Conservation (phyloP, 2,797 vertebrate genomes). For the Diplodus puntazzo region DNA sequence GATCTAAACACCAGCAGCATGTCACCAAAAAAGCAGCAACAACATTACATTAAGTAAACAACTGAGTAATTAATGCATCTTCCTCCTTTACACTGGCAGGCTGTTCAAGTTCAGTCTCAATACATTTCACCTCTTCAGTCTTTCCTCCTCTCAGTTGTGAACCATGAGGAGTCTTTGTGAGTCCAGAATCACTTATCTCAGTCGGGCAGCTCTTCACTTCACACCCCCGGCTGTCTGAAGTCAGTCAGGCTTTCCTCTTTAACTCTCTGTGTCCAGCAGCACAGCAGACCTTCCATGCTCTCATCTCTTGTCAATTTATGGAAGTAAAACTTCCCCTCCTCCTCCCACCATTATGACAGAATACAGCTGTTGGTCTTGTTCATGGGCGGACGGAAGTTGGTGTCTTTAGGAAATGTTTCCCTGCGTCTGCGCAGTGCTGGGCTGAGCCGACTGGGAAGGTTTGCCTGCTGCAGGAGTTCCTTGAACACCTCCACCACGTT, state of each 20-base stretch:
- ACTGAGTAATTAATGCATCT: conserved; percentile 25
- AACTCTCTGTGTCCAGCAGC: conserved; percentile 29
- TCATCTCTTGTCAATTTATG: conserved; percentile 1
- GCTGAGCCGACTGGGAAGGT: conserved; percentile 90
- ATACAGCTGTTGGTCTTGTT: conserved; percentile 96
- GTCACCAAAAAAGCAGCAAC: conserved; percentile 72
- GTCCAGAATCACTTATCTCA: conserved; percentile 18
- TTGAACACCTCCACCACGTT: conserved; percentile 92
- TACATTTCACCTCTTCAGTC: neutral
- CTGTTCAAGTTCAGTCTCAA: conserved; percentile 12
- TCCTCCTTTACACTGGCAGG: conserved; percentile 12
- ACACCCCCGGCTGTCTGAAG: neutral
- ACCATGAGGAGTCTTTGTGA: conserved; percentile 19
- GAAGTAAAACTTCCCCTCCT: neutral
- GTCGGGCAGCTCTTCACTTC: conserved; percentile 15
- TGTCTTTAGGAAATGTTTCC: conserved; percentile 91
- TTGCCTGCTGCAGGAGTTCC: conserved; percentile 91
- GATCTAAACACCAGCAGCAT: conserved; percentile 73
- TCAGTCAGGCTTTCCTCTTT: conserved; percentile 28
- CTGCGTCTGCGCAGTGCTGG: conserved; percentile 89
- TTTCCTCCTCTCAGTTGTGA: conserved; percentile 20
- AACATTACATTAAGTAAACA: conserved; percentile 65
- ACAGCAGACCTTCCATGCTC: neutral
- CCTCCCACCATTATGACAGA: conserved; percentile 82
- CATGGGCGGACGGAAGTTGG: conserved; percentile 88